Evolutionary conservation across 2,888 invertebrate genomes (phyloP), one percentile per base, ranked within the genome.

Genomic region (Sminthurides aquaticus): DNA sequence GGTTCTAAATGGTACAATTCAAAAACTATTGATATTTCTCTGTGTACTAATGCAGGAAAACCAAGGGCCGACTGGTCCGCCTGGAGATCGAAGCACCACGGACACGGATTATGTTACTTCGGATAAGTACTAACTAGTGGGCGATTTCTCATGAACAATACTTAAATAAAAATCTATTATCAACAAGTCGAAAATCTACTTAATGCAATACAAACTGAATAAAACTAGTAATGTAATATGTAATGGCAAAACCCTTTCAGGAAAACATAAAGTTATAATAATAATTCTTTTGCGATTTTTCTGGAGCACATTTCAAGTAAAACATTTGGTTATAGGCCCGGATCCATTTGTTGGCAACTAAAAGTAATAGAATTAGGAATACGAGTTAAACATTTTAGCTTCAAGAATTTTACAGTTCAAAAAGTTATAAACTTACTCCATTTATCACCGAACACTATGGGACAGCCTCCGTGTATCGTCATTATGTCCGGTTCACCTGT

Each of bases 401-500:
- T 18, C 27, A 24, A 49, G n/a, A 25, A 15, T 26, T 11, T 8
- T 49, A 3, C n/a, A 60, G 25, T 49, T 20, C 22, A 22, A 56
- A 43, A 20, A 22, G 26, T 27, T 26, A 26, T 49, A 24, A 22
- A 64, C 74, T 74, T 74, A 77, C 78, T 79, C 79, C 80, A 81
- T 73, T 81, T 81, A 24, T 77, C 75, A 25, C 81, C 81, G n/a
- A 78, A 77, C 3, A 80, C 69, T 3, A 81, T 80, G 0, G 80
- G 80, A 70, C 81, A 81, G n/a, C 79, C 81, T n/a, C 80, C 81
- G 72, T 81, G 81, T n/a, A 80, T 66, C 2, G 80, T 80, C 60
- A 75, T 64, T 56, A 75, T 75, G 67, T 80, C 78, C 25, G 79
- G 78, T 18, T 77, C 76, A 24, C 80, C 80, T 22, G 22, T 52